Base-by-base conservation (phyloP, 2,113 vertebrate genomes). In the Sciurus niger region DNA sequence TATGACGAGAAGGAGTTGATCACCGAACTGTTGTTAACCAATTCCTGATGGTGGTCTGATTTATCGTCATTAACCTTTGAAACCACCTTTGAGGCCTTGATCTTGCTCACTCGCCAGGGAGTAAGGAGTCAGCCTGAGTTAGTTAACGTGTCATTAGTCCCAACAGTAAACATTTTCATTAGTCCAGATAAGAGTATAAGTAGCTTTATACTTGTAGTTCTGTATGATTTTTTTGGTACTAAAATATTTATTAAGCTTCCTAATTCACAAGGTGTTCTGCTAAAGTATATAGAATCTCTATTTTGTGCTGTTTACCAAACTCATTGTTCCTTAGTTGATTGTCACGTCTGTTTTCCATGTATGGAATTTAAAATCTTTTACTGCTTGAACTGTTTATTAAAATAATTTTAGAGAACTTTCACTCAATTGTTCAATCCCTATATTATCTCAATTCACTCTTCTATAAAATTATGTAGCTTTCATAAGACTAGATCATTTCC, bases 151-250 rank as follows among this genome's bases (percentile, higher is more conserved):
- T 40, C 40, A 40, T 40, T 40, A 40, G 40, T 40, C 40, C 40
- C 40, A 40, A 40, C 40, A 40, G 40, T 40, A 40, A 40, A 67
- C 12, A 60, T 70, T 79, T 58, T 55, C 43, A 20, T 78, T 88
- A 55, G 4, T 53, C 3, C 7, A 93, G 34, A 32, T 46, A 79
- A 78, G 58, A 93, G 34, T 77, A 0, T 76, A 55, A 65, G 0
- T 76, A 86, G 10, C 32, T 48, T 74, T 80, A 76, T 77, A 58
- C 17, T 25, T 89, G 2, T 43, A 18, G 16, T 63, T 82, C 65
- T 92, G 17, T 55, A 25, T 95, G 24, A 63, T 76, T 70, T 94
- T 77, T 48, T 94, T 74, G 18, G 12, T 32, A 51, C n/a, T 92
- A 67, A 83, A 32, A 58, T 87, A 70, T 86, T n/a, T 82, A 40